Percentiles rank a stretch among this genome's conserved stretches.
Conservation (phyloP, 2,888 invertebrate genomes). For the Ellobium chinense region DNA sequence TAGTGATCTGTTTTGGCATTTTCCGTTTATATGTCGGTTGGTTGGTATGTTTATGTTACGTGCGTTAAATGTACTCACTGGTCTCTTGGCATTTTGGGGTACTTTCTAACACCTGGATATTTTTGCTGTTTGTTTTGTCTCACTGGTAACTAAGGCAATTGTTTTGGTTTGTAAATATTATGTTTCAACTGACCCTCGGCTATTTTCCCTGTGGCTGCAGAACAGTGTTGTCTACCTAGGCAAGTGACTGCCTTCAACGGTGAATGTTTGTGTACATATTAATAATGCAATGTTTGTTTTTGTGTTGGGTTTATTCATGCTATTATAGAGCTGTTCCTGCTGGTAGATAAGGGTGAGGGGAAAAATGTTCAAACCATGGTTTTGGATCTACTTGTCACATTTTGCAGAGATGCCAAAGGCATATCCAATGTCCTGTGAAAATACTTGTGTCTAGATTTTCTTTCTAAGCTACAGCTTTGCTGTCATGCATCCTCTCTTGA, state of each 20-base stretch:
- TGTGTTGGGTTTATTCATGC: not conserved
- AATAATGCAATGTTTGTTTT: not conserved
- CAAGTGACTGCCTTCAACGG: not conserved
- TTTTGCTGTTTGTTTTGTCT: constrained; percentile 12
- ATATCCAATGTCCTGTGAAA: too few relatives aligned
- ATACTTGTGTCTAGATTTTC: too few relatives aligned
- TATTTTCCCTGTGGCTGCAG: not conserved
- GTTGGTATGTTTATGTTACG: constrained; percentile 27
- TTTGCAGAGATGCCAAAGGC: too few relatives aligned
- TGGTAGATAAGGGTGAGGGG: not conserved
- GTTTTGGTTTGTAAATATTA: too few relatives aligned
- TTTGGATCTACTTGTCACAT: too few relatives aligned
- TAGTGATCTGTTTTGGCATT: constrained; percentile 16
- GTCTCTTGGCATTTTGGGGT: constrained; percentile 40
- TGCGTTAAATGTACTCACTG: constrained; percentile 34
- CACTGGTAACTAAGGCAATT: not conserved
- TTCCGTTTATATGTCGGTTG: constrained; percentile 11
- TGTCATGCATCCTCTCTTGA: too few relatives aligned
- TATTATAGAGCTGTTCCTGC: not conserved
- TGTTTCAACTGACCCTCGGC: not conserved
- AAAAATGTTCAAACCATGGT: too few relatives aligned
- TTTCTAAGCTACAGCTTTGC: too few relatives aligned
- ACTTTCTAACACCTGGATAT: constrained; percentile 28
- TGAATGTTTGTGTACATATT: not conserved
- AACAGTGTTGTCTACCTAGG: not conserved